Percentiles rank a stretch among this genome's conserved stretches.
Evolutionary conservation across 2,113 vertebrate genomes (phyloP).

Genomic region (Numenius arquata): DNA sequence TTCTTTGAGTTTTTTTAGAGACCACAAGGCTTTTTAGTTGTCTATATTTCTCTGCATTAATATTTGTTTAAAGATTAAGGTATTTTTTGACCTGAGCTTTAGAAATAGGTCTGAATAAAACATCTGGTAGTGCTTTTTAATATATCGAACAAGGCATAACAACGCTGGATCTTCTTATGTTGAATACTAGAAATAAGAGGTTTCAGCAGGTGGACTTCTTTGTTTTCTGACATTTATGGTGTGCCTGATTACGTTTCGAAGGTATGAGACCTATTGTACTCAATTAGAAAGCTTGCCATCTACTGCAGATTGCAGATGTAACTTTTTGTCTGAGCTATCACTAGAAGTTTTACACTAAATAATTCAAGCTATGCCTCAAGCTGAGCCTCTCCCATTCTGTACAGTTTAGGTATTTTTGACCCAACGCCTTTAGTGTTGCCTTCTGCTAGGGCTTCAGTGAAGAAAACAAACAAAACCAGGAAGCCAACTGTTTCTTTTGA

Average conservation of each 20-base stretch:
- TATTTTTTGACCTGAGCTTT: neutral
- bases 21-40: neutral
- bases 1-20: neutral
- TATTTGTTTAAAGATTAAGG: neutral
- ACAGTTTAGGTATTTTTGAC: neutral
- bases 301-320: neutral
- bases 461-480: neutral
- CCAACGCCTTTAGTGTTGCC: neutral
- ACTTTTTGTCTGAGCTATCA: neutral
- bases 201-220: neutral
- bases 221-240: neutral
- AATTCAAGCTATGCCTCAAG: neutral
- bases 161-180: neutral
- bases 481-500: neutral
- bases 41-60: neutral
- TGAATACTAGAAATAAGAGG: neutral
- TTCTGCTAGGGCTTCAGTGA: neutral
- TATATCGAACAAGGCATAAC: neutral
- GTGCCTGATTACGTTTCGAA: neutral
- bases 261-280: neutral
- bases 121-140: neutral
- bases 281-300: neutral
- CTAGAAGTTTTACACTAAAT: neutral
- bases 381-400: neutral
- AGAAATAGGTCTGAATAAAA: neutral